Conservation (phyloP, 2,113 vertebrate genomes). For the Beaufortia kweichowensis region DNA sequence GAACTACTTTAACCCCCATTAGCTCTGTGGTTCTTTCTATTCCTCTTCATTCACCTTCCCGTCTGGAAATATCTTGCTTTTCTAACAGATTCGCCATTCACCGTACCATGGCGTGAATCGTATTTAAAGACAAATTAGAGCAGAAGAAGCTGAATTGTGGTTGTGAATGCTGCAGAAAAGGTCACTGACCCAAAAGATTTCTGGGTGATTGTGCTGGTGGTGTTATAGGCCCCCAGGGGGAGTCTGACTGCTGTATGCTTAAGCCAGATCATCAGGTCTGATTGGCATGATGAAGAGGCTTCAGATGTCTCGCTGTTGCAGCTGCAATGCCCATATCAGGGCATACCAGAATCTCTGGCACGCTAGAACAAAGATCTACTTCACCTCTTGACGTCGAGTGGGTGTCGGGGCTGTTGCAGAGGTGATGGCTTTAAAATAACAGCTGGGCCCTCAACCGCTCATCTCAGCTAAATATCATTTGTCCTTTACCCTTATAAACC, state of each 20-base stretch:
- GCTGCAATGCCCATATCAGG: conserved; percentile 38
- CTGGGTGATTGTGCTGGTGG: conserved; percentile 49
- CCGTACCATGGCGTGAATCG: conserved; percentile 53
- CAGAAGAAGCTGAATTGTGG: conserved; percentile 58
- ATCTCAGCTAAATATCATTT: not conserved
- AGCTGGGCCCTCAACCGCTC: not conserved
- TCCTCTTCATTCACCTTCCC: conserved; percentile 11
- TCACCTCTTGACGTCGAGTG: not conserved
- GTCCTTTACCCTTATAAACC: not conserved
- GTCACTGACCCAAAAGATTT: conserved; percentile 66
- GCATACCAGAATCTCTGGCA: conserved; percentile 20
- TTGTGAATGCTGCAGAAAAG: conserved; percentile 53
- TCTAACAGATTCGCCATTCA: conserved; percentile 22
- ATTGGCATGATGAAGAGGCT: conserved; percentile 45
- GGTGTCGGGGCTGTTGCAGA: conserved; percentile 11
- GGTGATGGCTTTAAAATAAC: conserved; percentile 50
- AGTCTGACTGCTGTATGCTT: not conserved
- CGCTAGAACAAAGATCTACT: conserved; percentile 1
- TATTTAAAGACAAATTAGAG: conserved; percentile 68
- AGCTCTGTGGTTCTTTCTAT: conserved; percentile 22
- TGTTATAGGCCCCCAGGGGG: conserved; percentile 13
- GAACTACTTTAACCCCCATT: conserved; percentile 32
- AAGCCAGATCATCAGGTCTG: conserved; percentile 35
- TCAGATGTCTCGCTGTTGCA: conserved; percentile 59
- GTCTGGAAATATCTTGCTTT: conserved; percentile 29